Evolutionary conservation across 2,888 invertebrate genomes (phyloP).

Genomic region (Tipula lateralis): DNA sequence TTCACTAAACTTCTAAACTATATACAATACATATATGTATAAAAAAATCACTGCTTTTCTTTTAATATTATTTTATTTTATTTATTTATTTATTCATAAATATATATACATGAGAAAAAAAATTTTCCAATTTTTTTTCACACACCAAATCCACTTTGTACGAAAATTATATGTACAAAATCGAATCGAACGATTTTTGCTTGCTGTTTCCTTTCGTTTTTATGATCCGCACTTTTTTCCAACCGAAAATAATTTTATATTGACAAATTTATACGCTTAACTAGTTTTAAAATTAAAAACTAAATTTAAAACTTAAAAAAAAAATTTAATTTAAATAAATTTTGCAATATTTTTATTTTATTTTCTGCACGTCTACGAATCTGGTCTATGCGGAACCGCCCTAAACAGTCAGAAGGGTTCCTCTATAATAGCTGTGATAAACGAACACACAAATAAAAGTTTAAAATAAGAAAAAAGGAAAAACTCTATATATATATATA

Average conservation of each 20-base stretch:
- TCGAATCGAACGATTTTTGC: not conserved
- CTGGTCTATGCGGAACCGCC: slow-evolving; percentile 50
- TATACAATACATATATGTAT: too few species aligned
- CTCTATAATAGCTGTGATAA: slow-evolving; percentile 26
- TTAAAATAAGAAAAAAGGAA: not conserved
- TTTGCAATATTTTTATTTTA: slow-evolving; percentile 26
- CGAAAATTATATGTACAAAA: slow-evolving; percentile 20
- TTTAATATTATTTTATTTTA: not conserved
- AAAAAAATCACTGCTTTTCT: not conserved
- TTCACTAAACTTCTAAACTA: not conserved
- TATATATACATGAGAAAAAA: too few species aligned
- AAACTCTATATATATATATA: not conserved
- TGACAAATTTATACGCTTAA: not conserved
- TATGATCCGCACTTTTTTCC: slow-evolving; percentile 15
- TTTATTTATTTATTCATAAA: slow-evolving; percentile 24
- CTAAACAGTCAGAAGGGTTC: slow-evolving; percentile 48
- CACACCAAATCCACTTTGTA: slow-evolving; percentile 24
- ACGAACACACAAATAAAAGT: not conserved
- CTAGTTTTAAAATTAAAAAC: not conserved
- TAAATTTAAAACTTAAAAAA: not conserved
- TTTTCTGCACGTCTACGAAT: slow-evolving; percentile 40
- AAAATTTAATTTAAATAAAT: not conserved
- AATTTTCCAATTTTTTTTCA: not conserved
- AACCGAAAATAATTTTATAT: not conserved
- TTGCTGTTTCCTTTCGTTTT: not conserved